These are phyloP conservation scores for Neodiprion virginianus DNA, from an alignment of 1,140 invertebrate genomes.

Conservation along the genomic window DNA sequence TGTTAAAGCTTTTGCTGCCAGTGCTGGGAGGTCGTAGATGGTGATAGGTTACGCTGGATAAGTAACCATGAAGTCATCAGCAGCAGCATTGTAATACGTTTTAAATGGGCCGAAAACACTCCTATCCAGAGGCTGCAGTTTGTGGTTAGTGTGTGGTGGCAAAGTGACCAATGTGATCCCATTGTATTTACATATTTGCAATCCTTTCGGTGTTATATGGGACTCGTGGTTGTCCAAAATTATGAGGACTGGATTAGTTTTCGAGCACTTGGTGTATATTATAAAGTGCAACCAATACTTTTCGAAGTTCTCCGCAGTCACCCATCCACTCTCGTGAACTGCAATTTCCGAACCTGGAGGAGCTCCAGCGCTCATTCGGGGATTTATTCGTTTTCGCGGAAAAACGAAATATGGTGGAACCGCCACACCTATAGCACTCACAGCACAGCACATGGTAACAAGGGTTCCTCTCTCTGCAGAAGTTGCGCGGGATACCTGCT, in stretches of 20 bases:
- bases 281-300: conserved; percentile 55
- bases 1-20: background rate
- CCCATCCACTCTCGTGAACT: conserved; percentile 51
- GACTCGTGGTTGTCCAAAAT: conserved; percentile 32
- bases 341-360: conserved; percentile 46
- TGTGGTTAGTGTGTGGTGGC: conserved; percentile 46
- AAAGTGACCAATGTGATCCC: conserved; percentile 38
- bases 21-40: conserved; percentile 8
- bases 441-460: conserved; percentile 45
- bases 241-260: conserved; percentile 40
- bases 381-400: conserved; percentile 30
- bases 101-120: conserved; percentile 40
- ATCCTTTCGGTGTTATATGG: conserved; percentile 29
- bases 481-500: conserved; percentile 48
- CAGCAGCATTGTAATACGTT: conserved; percentile 30
- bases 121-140: conserved; percentile 49
- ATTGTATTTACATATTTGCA: conserved; percentile 32
- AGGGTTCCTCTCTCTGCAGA: conserved; percentile 51
- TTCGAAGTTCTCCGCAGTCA: conserved; percentile 46
- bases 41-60: conserved; percentile 30
- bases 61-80: conserved; percentile 28
- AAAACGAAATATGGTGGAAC: conserved; percentile 48
- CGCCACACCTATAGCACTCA: conserved; percentile 47
- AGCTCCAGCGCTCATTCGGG: conserved; percentile 18
- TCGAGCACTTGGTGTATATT: conserved; percentile 39